Evolutionary conservation across 2,888 invertebrate genomes (phyloP), one percentile per base, ranked within the genome.

Genomic region (Anoplius nigerrimus): DNA sequence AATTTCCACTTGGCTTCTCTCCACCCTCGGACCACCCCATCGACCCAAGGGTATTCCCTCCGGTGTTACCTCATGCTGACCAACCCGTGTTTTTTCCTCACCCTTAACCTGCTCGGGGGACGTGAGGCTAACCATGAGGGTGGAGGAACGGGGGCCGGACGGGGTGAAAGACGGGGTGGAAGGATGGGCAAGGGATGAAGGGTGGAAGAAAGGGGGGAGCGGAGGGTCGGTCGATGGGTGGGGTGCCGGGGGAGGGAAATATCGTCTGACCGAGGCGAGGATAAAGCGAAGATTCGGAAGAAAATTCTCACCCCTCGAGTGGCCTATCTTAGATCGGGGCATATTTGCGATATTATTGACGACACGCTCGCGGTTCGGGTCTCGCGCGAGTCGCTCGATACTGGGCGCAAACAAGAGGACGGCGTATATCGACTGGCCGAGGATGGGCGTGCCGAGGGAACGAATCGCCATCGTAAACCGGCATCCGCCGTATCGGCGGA

Each of bases 1-100:
- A 82, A 82, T 80, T 82, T 82, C 80, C 79, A 79, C 82, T 77
- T 73, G 82, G 80, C 64, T 81, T 80, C 79, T 60, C 73, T 66
- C 75, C 72, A 75, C 77, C 78, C 81, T 76, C 68, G 46, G 56
- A 60, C 71, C 64, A 72, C 74, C 68, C 72, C 75, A 71, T 72
- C 72, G 77, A 82, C 71, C 79, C 78, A 69, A 74, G 74, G 72
- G 74, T 73, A 76, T 76, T 78, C 76, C 74, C 76, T 75, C 56
- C 66, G 71, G 66, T 71, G 72, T 72, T 73, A 73, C 75, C 77
- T 72, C 72, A 66, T 69, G 79, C 79, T 81, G 81, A 81, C 81
- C 82, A 69, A 78, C 77, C 76, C 77, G 69, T 80, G 79, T 81
- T 78, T 77, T 79, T 81, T 77, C 69, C 75, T 64, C 80, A 76